A percentile compares a stretch with the other conserved stretches of the same genome.
phyloP scores from a whole-genome alignment of 2,113 vertebrate genomes.

The Leptosomus discolor region DNA sequence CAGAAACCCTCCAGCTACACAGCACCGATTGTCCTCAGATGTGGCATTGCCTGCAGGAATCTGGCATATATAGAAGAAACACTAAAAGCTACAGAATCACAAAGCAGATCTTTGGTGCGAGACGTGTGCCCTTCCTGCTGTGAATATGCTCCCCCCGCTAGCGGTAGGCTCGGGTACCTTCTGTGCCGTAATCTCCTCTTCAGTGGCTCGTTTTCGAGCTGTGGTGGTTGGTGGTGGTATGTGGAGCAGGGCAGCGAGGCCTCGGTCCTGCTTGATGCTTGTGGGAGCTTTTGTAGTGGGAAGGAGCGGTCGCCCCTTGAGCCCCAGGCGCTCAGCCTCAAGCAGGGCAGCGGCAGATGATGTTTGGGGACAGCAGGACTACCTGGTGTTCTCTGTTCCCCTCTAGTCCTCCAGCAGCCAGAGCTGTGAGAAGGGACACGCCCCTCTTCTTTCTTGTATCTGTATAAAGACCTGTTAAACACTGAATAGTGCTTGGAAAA shows the following conservation, averaged over 20 bases:
- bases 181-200: not conserved
- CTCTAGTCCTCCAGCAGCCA: not conserved
- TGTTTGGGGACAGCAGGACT: not conserved
- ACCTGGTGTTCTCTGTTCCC: not conserved
- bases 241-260: accelerated
- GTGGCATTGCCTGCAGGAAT: not conserved
- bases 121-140: not conserved
- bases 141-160: not conserved
- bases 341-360: not conserved
- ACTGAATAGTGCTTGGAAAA: not conserved
- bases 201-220: accelerated
- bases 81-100: not conserved
- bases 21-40: not conserved
- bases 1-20: not conserved
- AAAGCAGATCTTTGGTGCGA: not conserved
- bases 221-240: not conserved
- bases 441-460: not conserved
- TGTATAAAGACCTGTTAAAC: not conserved
- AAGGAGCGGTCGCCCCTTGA: not conserved
- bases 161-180: not conserved
- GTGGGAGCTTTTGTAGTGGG: not conserved
- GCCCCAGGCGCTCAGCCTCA: accelerated
- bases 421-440: not conserved
- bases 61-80: accelerated
- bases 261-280: not conserved